A percentile compares a stretch with the other conserved stretches of the same genome.
These are phyloP conservation scores for Pogonocichla stellata DNA, from an alignment of 2,113 vertebrate genomes.

Conservation along the genomic window DNA sequence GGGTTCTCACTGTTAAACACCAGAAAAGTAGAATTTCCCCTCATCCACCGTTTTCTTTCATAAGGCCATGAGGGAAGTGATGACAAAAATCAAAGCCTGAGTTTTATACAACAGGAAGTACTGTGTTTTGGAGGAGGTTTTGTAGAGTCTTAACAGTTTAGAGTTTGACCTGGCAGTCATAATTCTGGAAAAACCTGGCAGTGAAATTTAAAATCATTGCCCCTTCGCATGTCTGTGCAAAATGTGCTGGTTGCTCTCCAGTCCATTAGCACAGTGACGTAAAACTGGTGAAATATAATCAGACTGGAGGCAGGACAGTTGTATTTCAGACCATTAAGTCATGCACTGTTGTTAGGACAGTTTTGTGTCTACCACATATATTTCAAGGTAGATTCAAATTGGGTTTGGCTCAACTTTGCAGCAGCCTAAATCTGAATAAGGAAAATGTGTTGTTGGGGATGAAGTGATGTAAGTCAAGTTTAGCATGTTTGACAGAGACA, in stretches of 20 bases:
- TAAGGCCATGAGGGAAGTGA: not conserved
- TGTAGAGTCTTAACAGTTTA: slow-evolving; percentile 1
- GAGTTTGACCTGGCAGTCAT: not conserved
- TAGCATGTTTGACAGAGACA: not conserved
- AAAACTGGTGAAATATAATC: slow-evolving; percentile 26
- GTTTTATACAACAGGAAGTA: not conserved
- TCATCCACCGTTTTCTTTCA: not conserved
- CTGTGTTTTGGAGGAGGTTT: not conserved
- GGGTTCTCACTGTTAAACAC: not conserved
- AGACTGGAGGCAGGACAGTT: not conserved
- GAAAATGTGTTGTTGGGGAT: not conserved
- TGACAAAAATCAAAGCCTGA: not conserved
- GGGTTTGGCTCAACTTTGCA: not conserved
- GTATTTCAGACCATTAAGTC: slow-evolving; percentile 6
- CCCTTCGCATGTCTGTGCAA: not conserved
- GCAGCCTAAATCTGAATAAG: not conserved
- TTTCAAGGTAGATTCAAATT: not conserved
- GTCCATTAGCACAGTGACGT: not conserved
- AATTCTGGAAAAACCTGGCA: not conserved
- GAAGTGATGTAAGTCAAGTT: not conserved
- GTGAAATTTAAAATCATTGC: slow-evolving; percentile 2
- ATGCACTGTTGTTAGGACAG: not conserved
- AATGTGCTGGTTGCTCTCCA: not conserved
- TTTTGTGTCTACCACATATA: not conserved
- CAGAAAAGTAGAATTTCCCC: not conserved